Conservation (phyloP, 64 coral and sea anemone genomes). For the Astreopora myriophthalma region DNA sequence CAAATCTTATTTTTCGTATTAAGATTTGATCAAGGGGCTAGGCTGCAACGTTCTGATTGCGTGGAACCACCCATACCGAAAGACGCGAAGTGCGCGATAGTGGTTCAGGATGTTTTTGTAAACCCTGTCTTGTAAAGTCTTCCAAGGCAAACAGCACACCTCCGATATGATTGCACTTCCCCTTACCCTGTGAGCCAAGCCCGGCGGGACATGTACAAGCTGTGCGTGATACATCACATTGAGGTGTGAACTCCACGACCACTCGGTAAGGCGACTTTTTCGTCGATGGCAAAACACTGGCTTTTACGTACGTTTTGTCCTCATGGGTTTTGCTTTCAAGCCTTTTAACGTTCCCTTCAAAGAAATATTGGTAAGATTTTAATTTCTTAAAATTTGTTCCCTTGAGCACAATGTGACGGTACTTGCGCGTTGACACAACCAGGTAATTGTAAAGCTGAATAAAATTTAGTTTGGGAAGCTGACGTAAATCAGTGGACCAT, state of each 20-base stretch:
- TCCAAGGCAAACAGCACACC: slow-evolving; percentile 46
- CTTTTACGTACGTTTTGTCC: neutral
- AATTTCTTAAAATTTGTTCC: slow-evolving; percentile 11
- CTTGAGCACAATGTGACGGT: neutral
- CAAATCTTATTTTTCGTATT: slow-evolving; percentile 52
- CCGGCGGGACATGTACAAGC: slow-evolving; percentile 2
- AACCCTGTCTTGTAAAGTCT: slow-evolving; percentile 40
- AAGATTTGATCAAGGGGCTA: slow-evolving; percentile 37
- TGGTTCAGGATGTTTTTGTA: slow-evolving; percentile 55
- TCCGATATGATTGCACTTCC: slow-evolving; percentile 31
- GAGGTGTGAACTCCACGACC: neutral
- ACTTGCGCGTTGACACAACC: slow-evolving; percentile 12
- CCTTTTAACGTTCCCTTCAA: neutral
- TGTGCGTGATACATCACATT: neutral
- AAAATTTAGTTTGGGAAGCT: slow-evolving; percentile 7
- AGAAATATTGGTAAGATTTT: neutral
- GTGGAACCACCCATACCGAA: slow-evolving; percentile 35
- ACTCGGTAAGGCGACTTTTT: neutral
- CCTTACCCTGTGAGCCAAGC: slow-evolving; percentile 18
- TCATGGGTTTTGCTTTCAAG: neutral
- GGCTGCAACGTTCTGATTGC: slow-evolving; percentile 12
- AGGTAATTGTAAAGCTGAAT: neutral
- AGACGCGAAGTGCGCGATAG: slow-evolving; percentile 40
- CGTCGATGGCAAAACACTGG: neutral
- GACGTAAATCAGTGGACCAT: slow-evolving; percentile 14